These are phyloP conservation scores for Pelobates fuscus DNA, from an alignment of 2,113 vertebrate species.

Conservation along the genomic window DNA sequence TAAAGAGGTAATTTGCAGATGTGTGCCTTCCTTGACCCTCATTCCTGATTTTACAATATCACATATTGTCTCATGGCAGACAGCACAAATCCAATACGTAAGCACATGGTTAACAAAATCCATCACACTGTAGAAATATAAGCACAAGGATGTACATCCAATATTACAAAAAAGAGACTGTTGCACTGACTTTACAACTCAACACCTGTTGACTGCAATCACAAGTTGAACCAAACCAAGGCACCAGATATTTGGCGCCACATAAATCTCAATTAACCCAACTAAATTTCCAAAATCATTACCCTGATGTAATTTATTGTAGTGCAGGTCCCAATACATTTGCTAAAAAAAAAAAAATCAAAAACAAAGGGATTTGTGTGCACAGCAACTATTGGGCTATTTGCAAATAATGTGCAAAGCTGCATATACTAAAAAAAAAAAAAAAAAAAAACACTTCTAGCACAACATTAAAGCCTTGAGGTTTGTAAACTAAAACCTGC, in stretches of 20 bases:
- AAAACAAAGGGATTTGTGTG: neutral
- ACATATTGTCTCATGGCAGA: neutral
- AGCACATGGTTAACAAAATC: slow-evolving; percentile 1
- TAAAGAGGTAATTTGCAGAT: neutral
- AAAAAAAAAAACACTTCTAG: too few species aligned
- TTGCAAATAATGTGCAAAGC: neutral
- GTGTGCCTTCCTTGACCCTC: neutral
- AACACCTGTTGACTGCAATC: neutral
- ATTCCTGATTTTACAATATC: neutral
- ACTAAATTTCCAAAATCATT: too few species aligned
- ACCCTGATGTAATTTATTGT: too few species aligned
- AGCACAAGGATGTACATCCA: neutral
- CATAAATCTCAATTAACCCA: neutral
- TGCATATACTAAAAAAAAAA: too few species aligned
- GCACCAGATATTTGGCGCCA: neutral
- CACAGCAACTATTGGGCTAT: neutral
- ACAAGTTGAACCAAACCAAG: slow-evolving; percentile 9
- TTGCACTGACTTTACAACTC: too few species aligned
- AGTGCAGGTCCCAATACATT: neutral
- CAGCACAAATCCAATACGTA: slow-evolving; percentile 14
- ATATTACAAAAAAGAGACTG: slow-evolving; percentile 28
- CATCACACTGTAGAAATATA: slow-evolving; percentile 1
- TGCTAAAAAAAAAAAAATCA: neutral
- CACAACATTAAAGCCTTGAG: too few species aligned
- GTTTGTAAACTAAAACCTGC: too few species aligned